Evolutionary conservation across 2,797 vertebrate species (phyloP).

Genomic region (Erethizon dorsatum): DNA sequence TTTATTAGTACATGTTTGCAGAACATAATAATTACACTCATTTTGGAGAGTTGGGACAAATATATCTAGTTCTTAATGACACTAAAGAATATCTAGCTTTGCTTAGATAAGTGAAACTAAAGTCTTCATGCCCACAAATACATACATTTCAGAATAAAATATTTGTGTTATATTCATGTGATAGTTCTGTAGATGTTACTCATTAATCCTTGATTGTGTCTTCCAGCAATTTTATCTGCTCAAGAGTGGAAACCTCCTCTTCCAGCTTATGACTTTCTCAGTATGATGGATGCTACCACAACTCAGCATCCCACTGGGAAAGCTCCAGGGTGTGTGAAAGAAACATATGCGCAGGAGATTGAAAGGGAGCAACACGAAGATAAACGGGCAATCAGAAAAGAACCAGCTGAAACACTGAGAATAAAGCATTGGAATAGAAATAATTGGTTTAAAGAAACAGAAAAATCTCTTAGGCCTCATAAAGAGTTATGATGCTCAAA

Average conservation of each 20-base stretch:
- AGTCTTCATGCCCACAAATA: neutral
- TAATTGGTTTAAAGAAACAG: slow-evolving; percentile 66
- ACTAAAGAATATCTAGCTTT: slow-evolving; percentile 22
- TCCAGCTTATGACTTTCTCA: slow-evolving; percentile 94
- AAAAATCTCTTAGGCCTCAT: slow-evolving; percentile 24
- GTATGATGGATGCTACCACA: slow-evolving; percentile 92
- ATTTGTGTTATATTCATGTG: neutral
- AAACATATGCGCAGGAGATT: rapidly evolving
- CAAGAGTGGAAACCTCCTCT: slow-evolving; percentile 93
- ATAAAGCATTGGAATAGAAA: slow-evolving; percentile 77
- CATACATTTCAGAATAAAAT: slow-evolving; percentile 47
- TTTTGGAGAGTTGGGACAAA: neutral
- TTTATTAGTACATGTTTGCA: neutral
- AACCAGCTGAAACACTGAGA: slow-evolving; percentile 47
- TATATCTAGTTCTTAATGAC: neutral
- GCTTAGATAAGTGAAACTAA: slow-evolving; percentile 6
- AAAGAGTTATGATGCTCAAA: slow-evolving; percentile 74
- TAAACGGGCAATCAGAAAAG: neutral
- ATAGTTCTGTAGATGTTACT: slow-evolving; percentile 21
- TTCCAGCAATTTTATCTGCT: slow-evolving; percentile 91
- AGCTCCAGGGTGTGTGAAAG: neutral
- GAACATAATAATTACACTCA: neutral
- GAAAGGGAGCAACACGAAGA: neutral
- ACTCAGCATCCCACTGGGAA: slow-evolving; percentile 87
- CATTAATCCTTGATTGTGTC: neutral